Base-by-base conservation (phyloP, 2,113 vertebrate genomes). In the Hydropotes inermis region DNA sequence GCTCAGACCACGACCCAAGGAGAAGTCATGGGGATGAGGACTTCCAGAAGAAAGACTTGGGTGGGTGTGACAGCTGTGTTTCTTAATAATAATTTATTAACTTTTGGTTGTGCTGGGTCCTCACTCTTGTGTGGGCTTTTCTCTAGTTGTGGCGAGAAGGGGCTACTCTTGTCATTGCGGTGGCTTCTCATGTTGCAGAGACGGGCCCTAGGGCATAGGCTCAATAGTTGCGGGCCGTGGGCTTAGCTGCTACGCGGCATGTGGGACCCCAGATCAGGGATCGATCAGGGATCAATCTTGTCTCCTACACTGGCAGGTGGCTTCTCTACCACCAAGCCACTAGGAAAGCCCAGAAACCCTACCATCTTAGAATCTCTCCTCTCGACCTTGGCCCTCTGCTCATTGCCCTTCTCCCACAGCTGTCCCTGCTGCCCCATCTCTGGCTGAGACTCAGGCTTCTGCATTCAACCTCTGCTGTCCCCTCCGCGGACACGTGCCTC, bases 201-300 rank as follows among this genome's bases (percentile, higher is more conserved):
- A 36, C 0, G n/a, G n/a, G n/a, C 10, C 23, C n/a, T 12, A 39
- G n/a, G 67, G n/a, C n/a, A 1, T 70, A 39, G 67, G 19, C 64
- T 70, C 64, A 23, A 23, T 6, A 12, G 64, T 1, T 70, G n/a
- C 39, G 67, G n/a, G 10, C 67, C 10, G 2, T 13, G 67, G 67
- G n/a, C 67, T 39, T 70, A 23, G 67, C 19, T 39, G n/a, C 67
- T 70, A 23, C 9, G 1, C 1, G 10, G n/a, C 10, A 6, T 10
- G 9, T 70, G n/a, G 67, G 67, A 70, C 67, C 67, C n/a, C 67
- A 70, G n/a, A 39, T 12, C 67, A 70, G 36, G n/a, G 67, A 23
- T 57, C 23, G 0, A 4, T 25, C 55, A 25, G 55, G 25, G 55
- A 57, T 23, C 5, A 10, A 36, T 36, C 67, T 39, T 12, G 67